Evolutionary conservation across 2,888 invertebrate species (phyloP), one percentile per base, ranked within the genome.

Genomic region (Halocaridina rubra): DNA sequence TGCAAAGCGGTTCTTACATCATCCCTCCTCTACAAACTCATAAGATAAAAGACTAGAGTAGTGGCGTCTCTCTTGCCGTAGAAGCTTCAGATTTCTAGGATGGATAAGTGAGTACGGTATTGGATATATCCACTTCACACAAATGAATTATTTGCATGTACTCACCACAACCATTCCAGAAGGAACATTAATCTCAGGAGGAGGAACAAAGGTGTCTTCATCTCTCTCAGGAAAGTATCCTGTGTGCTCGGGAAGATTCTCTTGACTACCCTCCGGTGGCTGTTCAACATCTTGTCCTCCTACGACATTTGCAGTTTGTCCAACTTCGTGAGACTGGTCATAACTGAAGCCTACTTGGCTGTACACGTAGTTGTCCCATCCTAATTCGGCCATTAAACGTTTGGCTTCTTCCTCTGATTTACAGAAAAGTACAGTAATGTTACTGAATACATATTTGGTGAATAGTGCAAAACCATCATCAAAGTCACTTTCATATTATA

Each of bases 321-420:
- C 71, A 27, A 57, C 13, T 19, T 24, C 2, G 7, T 72, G 22
- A 32, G 74, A 61, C 16, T 67, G 81, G 13, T 91, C 91, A 86
- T 92, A 92, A 75, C 90, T 90, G 89, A 92, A 92, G 27, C 91
- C 91, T 13, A 92, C 91, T 85, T 92, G 91, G 82, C 90, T 90
- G 88, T 91, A 92, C 16, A 80, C 53, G 19, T 89, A 88, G 3
- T 90, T 90, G 39, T 89, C 89, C 74, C 90, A 90, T 5, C 89
- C 89, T 33, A 90, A 89, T 71, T 88, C 88, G 5, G 94, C 95
- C 90, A 94, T 95, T 71, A 97, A 92, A 78, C 98, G 93, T 91
- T 98, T 98, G 90, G 96, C 92, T 92, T 98, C 97, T 91, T 98
- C 98, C 92, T 98, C 98, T 98, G 91, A 10, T 92, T 91, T 61